These are phyloP conservation scores for Philotrypesis tridentata DNA, from an alignment of 1,140 invertebrate species.

Conservation along the genomic window DNA sequence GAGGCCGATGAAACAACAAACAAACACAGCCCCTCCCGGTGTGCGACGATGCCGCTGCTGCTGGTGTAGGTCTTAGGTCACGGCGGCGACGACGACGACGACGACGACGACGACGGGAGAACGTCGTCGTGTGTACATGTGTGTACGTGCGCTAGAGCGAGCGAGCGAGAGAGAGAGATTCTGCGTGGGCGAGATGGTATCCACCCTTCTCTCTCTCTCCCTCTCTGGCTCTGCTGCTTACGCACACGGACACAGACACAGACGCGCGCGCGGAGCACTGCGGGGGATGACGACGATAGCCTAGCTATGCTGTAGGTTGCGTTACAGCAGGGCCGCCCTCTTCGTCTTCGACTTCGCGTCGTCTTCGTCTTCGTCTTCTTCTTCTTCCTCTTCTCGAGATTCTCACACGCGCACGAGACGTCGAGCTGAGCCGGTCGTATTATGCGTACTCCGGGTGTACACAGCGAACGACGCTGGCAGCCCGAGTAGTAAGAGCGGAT, in stretches of 20 bases:
- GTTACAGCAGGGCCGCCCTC: too few species aligned
- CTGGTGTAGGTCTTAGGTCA: neutral
- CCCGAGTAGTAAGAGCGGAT: too few species aligned
- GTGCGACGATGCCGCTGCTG: neutral
- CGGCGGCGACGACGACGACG: too few species aligned
- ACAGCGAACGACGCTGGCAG: too few species aligned
- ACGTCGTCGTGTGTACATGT: neutral
- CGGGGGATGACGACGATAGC: neutral
- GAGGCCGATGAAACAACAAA: constrained; percentile 4
- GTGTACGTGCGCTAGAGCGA: constrained; percentile 6
- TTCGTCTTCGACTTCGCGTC: too few species aligned
- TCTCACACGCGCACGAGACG: neutral
- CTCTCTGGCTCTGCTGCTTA: neutral
- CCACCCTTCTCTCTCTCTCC: constrained; percentile 49
- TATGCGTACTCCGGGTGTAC: too few species aligned
- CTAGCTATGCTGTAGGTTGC: too few species aligned
- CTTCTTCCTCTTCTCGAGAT: neutral
- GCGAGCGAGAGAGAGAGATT: constrained; percentile 4
- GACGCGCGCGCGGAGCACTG: neutral
- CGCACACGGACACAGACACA: neutral
- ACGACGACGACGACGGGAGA: neutral
- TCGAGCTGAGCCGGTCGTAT: neutral
- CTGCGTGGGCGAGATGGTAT: constrained; percentile 43
- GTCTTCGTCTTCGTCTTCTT: constrained; percentile 1
- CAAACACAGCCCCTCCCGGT: neutral